A percentile compares a stretch with the other conserved stretches of the same genome.
These are phyloP conservation scores for Epistrophe grossulariae DNA, from an alignment of 2,888 invertebrate genomes.

Conservation along the genomic window DNA sequence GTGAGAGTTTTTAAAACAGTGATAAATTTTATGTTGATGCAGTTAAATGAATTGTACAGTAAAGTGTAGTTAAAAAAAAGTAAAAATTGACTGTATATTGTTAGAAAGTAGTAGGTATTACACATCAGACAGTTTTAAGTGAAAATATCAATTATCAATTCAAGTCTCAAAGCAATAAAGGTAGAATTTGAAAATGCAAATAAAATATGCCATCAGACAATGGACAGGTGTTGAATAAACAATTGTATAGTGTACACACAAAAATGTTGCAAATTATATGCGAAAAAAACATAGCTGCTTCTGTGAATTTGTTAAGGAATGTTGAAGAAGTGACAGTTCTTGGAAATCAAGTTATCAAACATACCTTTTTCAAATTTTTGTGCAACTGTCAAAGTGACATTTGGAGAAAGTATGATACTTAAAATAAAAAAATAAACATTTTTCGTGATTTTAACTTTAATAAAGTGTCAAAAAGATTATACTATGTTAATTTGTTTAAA, in stretches of 20 bases:
- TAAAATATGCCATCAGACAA: neutral
- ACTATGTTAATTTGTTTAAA: no score
- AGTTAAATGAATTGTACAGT: neutral
- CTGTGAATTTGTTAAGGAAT: neutral
- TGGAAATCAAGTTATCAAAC: no score
- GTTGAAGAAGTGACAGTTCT: neutral
- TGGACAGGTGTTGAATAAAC: conserved; percentile 7
- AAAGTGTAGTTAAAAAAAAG: neutral
- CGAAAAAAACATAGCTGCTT: neutral
- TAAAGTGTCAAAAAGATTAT: no score
- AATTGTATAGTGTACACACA: neutral
- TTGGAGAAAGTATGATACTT: no score
- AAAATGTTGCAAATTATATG: neutral
- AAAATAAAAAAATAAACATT: no score
- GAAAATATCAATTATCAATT: conserved; percentile 15
- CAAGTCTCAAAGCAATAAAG: neutral
- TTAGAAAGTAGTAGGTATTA: neutral
- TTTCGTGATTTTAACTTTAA: no score
- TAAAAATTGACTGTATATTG: neutral
- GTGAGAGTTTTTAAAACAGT: neutral
- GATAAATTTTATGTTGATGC: neutral
- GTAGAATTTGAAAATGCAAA: neutral
- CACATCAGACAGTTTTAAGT: no score
- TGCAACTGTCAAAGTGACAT: no score
- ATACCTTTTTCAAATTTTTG: no score